Percentiles rank a stretch among this genome's conserved stretches.
phyloP scores from a whole-genome alignment of 2,888 invertebrate genomes.

The Syritta pipiens region DNA sequence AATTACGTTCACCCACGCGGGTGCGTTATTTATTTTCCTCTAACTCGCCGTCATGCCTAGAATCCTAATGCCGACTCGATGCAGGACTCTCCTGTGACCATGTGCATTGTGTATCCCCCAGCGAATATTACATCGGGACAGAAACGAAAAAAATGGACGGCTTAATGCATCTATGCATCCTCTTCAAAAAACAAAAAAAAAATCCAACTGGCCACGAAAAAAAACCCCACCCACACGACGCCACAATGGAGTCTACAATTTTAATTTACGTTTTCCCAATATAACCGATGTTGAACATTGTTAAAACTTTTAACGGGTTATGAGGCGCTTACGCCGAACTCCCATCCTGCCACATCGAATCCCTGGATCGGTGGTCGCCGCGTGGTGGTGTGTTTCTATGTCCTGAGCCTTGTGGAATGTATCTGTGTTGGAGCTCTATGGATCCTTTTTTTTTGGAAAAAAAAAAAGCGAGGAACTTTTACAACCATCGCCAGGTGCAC shows the following conservation, averaged over 20 bases:
- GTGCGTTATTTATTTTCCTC: slow-evolving; percentile 42
- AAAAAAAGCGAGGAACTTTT: slow-evolving; percentile 9
- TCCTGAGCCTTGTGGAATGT: too few relatives aligned
- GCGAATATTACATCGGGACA: slow-evolving; percentile 24
- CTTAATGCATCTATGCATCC: slow-evolving; percentile 53
- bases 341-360: slow-evolving; percentile 10
- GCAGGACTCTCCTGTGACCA: slow-evolving; percentile 38
- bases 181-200: too few relatives aligned
- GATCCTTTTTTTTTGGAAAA: too few relatives aligned
- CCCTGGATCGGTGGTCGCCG: slow-evolving; percentile 28
- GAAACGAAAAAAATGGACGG: slow-evolving; percentile 6
- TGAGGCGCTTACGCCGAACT: slow-evolving; percentile 33
- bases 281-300: slow-evolving; percentile 67
- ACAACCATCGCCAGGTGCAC: slow-evolving; percentile 47
- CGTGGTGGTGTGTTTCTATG: too few relatives aligned
- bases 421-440: too few relatives aligned
- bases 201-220: slow-evolving; percentile 2
- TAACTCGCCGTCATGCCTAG: slow-evolving; percentile 16
- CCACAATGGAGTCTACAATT: slow-evolving; percentile 59
- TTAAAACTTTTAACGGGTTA: slow-evolving; percentile 67
- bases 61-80: slow-evolving; percentile 48
- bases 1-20: slow-evolving; percentile 24
- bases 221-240: background rate
- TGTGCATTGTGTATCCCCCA: slow-evolving; percentile 37
- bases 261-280: slow-evolving; percentile 61